These are phyloP conservation scores for Carassius auratus DNA, from an alignment of 2,113 vertebrate species.

Conservation along the genomic window DNA sequence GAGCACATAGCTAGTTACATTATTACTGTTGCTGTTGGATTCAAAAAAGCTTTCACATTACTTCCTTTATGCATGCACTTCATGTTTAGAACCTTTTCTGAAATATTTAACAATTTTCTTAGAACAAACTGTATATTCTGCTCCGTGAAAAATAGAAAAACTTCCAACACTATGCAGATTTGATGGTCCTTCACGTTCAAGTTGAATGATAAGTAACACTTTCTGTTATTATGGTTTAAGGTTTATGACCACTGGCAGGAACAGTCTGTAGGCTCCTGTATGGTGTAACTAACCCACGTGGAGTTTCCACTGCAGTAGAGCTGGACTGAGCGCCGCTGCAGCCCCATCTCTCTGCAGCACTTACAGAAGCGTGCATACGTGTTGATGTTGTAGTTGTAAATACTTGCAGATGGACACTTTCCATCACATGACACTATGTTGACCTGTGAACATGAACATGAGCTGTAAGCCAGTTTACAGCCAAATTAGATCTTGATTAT, in stretches of 20 bases:
- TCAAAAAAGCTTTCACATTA: slow-evolving; percentile 7
- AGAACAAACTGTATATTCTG: neutral
- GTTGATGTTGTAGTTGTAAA: slow-evolving; percentile 99
- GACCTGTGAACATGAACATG: slow-evolving; percentile 76
- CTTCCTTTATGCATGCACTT: neutral
- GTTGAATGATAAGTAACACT: slow-evolving; percentile 52
- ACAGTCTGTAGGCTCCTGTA: slow-evolving; percentile 97
- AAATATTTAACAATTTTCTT: neutral
- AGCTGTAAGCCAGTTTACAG: neutral
- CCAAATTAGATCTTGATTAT: neutral
- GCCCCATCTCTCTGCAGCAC: slow-evolving; percentile 92
- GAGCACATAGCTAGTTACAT: slow-evolving; percentile 12
- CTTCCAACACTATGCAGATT: slow-evolving; percentile 8
- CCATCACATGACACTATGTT: slow-evolving; percentile 98
- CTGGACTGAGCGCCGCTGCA: slow-evolving; percentile 89
- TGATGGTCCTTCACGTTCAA: slow-evolving; percentile 39
- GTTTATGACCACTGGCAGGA: slow-evolving; percentile 95
- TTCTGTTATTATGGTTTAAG: slow-evolving; percentile 33
- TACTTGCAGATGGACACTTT: slow-evolving; percentile 95
- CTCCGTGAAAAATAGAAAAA: neutral
- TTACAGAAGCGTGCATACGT: slow-evolving; percentile 96
- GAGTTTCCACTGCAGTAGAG: slow-evolving; percentile 92
- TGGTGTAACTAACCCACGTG: slow-evolving; percentile 92
- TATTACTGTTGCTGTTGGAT: slow-evolving; percentile 44
- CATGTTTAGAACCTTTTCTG: neutral